These are phyloP conservation scores for Drosophila neonasuta DNA, from an alignment of 2,888 invertebrate species.

Conservation along the genomic window DNA sequence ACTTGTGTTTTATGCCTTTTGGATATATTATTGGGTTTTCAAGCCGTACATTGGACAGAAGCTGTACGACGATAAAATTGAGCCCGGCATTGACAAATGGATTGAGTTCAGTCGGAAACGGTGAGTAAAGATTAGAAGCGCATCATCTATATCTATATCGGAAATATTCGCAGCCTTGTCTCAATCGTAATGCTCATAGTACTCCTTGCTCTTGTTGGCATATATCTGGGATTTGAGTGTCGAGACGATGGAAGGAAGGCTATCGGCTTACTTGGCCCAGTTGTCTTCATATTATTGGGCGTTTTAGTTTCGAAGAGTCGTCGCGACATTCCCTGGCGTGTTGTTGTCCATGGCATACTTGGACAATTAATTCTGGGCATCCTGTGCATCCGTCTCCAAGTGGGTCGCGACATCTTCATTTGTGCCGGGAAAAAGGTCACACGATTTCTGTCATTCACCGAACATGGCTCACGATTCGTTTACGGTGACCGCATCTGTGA, in stretches of 20 bases:
- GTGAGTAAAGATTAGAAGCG: conserved; percentile 22
- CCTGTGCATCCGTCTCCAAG: conserved; percentile 91
- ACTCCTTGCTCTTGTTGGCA: not conserved
- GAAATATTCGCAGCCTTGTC: conserved; percentile 16
- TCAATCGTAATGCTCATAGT: conserved; percentile 27
- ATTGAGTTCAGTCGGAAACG: conserved; percentile 39
- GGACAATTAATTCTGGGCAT: conserved; percentile 92
- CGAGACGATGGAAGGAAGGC: conserved; percentile 4
- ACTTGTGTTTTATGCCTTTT: conserved; percentile 36
- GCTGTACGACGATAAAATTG: conserved; percentile 33
- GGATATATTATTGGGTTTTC: conserved; percentile 48
- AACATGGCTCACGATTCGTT: conserved; percentile 90
- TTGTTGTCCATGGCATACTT: conserved; percentile 86
- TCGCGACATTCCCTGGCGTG: conserved; percentile 10
- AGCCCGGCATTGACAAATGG: conserved; percentile 41
- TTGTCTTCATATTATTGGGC: conserved; percentile 4
- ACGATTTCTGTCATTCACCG: conserved; percentile 87
- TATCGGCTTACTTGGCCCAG: not conserved
- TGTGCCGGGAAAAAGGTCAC: conserved; percentile 39
- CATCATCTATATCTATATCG: not conserved
- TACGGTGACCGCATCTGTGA: conserved; percentile 86
- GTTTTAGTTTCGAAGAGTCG: conserved; percentile 6
- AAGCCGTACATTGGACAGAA: conserved; percentile 43
- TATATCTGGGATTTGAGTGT: conserved; percentile 11
- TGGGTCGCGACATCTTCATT: conserved; percentile 33